Evolutionary conservation across 2,113 vertebrate species (phyloP), one percentile per base, ranked within the genome.

Genomic region (Hyperoodon ampullatus): DNA sequence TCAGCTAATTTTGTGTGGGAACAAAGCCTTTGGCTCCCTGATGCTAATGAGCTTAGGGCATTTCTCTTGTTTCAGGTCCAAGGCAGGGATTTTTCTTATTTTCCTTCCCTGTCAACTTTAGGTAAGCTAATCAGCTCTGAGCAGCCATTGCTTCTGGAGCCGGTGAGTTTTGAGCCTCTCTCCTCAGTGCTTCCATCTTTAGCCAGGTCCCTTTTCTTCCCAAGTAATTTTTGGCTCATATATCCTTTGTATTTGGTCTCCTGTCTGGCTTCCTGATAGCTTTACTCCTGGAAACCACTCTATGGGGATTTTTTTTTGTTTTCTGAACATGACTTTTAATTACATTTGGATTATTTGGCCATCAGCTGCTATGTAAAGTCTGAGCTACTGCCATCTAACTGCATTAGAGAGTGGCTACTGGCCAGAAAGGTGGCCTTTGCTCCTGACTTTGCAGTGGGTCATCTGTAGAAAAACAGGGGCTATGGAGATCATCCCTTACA

Each of bases 71-170:
- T 92, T 90, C 30, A 15, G 74, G 87, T 77, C 96, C 97, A 98
- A 97, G 39, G 84, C 86, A 72, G 87, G 78, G 87, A 93, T 87
- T 96, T 97, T 93, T 87, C 89, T 93, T 86, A 33, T 82, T 95
- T 97, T 89, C 44, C 86, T 93, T 88, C n/a, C 63, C 68, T 74
- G 33, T 94, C 50, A 65, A 95, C 95, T 96, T 93, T 83, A 96
- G 97, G 96, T 98, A 90, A 96, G 95, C 96, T 97, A 95, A 98
- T 97, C 96, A 94, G 96, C 86, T 80, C 70, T 39, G 24, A 93
- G 74, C 96, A 97, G 96, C 66, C 85, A 24, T 63, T 65, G 92
- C 74, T 47, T 90, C 66, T 26, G 88, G 65, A 81, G 70, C 35
- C 30, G 0, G 21, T 6, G 39, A n/a, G 39, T 63, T 70, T 83